These are phyloP conservation scores for Hemithea aestivaria DNA, from an alignment of 2,888 invertebrate genomes.

Conservation along the genomic window DNA sequence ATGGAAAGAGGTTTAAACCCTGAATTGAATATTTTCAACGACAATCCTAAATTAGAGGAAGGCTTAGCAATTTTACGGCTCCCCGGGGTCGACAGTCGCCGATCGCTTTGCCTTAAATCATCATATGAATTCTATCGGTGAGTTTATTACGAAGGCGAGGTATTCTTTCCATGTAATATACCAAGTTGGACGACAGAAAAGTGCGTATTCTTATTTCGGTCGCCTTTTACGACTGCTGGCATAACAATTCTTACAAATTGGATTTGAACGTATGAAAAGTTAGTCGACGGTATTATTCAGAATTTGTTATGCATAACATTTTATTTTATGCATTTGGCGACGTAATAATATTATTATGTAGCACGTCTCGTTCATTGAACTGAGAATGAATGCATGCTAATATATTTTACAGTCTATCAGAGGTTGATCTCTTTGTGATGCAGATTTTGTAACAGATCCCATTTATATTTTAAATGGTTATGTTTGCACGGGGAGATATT, in stretches of 20 bases:
- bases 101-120: slow-evolving; percentile 67
- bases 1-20: slow-evolving; percentile 34
- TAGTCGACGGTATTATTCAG: slow-evolving; percentile 39
- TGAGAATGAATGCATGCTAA: too few relatives aligned
- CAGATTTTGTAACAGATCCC: too few relatives aligned
- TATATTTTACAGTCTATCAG: too few relatives aligned
- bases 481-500: too few relatives aligned
- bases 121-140: slow-evolving; percentile 58
- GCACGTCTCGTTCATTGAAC: too few relatives aligned
- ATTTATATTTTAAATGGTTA: too few relatives aligned
- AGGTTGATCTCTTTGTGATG: too few relatives aligned
- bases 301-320: slow-evolving; percentile 18
- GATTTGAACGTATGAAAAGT: slow-evolving; percentile 49
- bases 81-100: slow-evolving; percentile 45
- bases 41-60: slow-evolving; percentile 65
- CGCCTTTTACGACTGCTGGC: slow-evolving; percentile 49
- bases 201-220: slow-evolving; percentile 52
- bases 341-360: neutral
- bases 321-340: slow-evolving; percentile 7
- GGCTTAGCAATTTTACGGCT: slow-evolving; percentile 65
- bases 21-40: slow-evolving; percentile 65
- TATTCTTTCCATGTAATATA: slow-evolving; percentile 44
- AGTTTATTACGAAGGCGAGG: slow-evolving; percentile 48
- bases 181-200: slow-evolving; percentile 46
- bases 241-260: slow-evolving; percentile 61